Percentiles rank a stretch among this genome's conserved stretches.
These are phyloP conservation scores for Mirza zaza DNA, from an alignment of 2,113 vertebrate species.

Conservation along the genomic window DNA sequence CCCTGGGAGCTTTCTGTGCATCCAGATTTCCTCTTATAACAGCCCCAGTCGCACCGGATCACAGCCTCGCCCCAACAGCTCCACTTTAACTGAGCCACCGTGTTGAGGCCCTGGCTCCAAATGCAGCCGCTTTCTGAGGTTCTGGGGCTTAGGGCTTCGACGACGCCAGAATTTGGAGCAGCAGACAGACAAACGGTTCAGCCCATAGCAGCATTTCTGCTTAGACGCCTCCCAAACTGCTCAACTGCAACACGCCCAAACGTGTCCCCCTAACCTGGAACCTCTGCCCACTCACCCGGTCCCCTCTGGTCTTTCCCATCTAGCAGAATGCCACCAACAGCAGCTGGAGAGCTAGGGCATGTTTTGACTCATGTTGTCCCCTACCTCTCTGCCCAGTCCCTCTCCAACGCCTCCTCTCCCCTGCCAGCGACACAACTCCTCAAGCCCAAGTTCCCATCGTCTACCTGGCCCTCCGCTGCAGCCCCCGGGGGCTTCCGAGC, in stretches of 20 bases:
- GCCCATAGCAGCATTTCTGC: rapidly evolving
- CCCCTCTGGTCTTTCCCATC: background rate
- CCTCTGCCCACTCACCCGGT: background rate
- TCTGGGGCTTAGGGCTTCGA: too few relatives aligned
- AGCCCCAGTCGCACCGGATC: background rate
- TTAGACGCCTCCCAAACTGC: too few relatives aligned
- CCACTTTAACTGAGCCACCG: background rate
- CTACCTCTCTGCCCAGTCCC: background rate
- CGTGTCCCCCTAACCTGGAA: background rate
- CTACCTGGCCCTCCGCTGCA: background rate
- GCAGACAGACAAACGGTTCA: background rate
- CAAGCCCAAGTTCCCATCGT: background rate
- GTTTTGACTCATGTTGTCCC: background rate
- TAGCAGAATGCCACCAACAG: background rate
- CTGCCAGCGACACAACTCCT: background rate
- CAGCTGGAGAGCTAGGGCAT: background rate
- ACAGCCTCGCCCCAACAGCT: background rate
- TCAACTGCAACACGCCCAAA: background rate
- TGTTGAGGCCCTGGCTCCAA: background rate
- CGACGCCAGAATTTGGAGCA: too few relatives aligned
- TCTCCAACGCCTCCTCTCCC: background rate
- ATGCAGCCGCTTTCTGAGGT: background rate
- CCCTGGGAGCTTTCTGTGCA: background rate
- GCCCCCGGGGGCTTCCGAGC: background rate
- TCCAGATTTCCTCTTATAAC: background rate